These are phyloP conservation scores for Cryptoprocta ferox DNA, from an alignment of 2,797 vertebrate species.

Conservation along the genomic window DNA sequence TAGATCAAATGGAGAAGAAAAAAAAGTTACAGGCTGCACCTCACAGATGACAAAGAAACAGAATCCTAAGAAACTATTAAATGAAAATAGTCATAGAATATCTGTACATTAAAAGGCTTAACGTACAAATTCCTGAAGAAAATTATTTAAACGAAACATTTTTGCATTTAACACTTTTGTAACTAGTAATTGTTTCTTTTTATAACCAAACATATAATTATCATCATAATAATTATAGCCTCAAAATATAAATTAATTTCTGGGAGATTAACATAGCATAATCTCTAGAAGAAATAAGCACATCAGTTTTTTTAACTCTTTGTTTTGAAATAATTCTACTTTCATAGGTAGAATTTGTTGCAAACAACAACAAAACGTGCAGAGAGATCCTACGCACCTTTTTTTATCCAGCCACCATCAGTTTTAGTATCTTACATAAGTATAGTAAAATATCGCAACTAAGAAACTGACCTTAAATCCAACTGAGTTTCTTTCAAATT, in stretches of 20 bases:
- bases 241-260: slow-evolving; percentile 27
- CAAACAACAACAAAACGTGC: not conserved
- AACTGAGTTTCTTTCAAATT: not conserved
- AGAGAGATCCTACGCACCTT: not conserved
- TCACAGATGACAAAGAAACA: not conserved
- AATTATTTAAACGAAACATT: not conserved
- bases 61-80: not conserved
- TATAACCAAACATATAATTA: not conserved
- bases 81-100: not conserved
- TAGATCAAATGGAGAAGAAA: not conserved
- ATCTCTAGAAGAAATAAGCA: not conserved
- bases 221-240: not conserved
- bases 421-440: not conserved
- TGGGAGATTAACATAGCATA: not conserved
- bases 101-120: not conserved
- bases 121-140: not conserved
- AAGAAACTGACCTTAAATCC: not conserved
- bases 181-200: not conserved
- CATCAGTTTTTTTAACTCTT: not conserved
- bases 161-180: not conserved
- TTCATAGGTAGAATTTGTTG: not conserved
- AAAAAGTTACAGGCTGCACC: not conserved
- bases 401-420: not conserved
- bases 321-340: not conserved
- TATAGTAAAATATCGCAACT: not conserved